Conservation (phyloP, 2,888 invertebrate genomes). For the Drosophila paucipuncta region DNA sequence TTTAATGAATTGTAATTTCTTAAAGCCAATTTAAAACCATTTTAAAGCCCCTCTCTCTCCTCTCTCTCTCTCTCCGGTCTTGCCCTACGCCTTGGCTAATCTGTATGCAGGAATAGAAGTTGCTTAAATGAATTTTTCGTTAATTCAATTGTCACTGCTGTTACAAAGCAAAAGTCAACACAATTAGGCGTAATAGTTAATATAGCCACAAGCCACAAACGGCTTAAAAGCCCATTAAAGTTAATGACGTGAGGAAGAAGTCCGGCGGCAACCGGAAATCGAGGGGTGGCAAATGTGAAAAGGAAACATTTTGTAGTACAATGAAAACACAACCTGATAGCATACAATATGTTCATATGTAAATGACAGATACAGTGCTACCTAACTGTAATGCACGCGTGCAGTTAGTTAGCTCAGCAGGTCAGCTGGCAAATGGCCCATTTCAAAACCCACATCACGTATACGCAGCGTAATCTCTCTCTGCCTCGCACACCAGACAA, state of each 20-base stretch:
- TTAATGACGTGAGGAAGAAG: conserved; percentile 38
- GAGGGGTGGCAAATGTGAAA: conserved; percentile 26
- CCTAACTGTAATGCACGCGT: conserved; percentile 19
- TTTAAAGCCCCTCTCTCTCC: background rate
- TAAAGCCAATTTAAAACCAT: background rate
- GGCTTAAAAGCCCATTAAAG: conserved; percentile 57
- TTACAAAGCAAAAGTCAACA: conserved; percentile 35
- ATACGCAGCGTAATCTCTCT: conserved; percentile 44
- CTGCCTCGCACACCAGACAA: conserved; percentile 29
- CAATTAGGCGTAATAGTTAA: conserved; percentile 65
- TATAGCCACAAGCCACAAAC: conserved; percentile 55
- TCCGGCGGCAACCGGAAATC: conserved; percentile 15
- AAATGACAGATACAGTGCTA: conserved; percentile 24
- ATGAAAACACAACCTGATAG: conserved; percentile 33
- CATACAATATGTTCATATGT: conserved; percentile 7
- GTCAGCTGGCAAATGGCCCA: conserved; percentile 22
- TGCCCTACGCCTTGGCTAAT: background rate
- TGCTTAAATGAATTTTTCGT: conserved; percentile 55
- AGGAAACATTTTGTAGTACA: conserved; percentile 50
- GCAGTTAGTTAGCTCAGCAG: conserved; percentile 5
- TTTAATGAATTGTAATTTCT: background rate
- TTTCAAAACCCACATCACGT: conserved; percentile 37
- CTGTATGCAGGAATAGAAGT: background rate
- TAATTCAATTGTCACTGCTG: conserved; percentile 53
- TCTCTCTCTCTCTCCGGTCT: background rate